Conservation (phyloP, 2,888 invertebrate species). For the Noctua janthina region DNA sequence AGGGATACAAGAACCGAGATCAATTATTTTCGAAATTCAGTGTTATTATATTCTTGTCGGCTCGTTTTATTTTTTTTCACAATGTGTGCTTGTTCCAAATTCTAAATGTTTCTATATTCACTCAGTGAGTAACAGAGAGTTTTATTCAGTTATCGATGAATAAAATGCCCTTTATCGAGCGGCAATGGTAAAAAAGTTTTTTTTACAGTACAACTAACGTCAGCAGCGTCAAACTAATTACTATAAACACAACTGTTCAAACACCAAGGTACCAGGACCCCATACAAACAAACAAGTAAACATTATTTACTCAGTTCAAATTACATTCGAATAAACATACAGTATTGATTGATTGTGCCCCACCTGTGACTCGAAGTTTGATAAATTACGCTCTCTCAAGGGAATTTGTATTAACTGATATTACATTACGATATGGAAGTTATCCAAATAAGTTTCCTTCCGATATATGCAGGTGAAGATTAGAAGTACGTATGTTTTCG, state of each 20-base stretch:
- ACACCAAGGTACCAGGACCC: constrained; percentile 32
- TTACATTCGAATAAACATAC: constrained; percentile 36
- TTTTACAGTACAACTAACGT: neutral
- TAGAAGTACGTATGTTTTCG: constrained; percentile 27
- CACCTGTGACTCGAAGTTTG: constrained; percentile 43
- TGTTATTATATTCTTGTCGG: too few relatives aligned
- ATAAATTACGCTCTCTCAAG: constrained; percentile 35
- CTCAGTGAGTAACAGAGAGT: too few relatives aligned
- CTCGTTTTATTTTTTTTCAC: too few relatives aligned
- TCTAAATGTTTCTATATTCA: too few relatives aligned
- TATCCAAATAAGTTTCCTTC: constrained; percentile 48
- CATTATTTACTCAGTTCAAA: constrained; percentile 26
- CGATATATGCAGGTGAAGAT: constrained; percentile 17
- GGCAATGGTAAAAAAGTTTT: neutral
- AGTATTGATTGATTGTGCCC: constrained; percentile 54
- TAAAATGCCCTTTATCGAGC: too few relatives aligned
- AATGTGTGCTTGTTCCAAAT: too few relatives aligned
- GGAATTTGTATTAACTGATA: constrained; percentile 13
- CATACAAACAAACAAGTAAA: constrained; percentile 42
- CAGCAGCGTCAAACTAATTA: neutral
- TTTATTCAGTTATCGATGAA: too few relatives aligned
- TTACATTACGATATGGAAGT: constrained; percentile 26
- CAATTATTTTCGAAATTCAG: too few relatives aligned
- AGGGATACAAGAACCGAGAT: too few relatives aligned
- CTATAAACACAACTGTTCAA: constrained; percentile 7